Evolutionary conservation across 1,140 invertebrate species (phyloP), one percentile per base, ranked within the genome.

Genomic region (Drosophila kurseongensis): DNA sequence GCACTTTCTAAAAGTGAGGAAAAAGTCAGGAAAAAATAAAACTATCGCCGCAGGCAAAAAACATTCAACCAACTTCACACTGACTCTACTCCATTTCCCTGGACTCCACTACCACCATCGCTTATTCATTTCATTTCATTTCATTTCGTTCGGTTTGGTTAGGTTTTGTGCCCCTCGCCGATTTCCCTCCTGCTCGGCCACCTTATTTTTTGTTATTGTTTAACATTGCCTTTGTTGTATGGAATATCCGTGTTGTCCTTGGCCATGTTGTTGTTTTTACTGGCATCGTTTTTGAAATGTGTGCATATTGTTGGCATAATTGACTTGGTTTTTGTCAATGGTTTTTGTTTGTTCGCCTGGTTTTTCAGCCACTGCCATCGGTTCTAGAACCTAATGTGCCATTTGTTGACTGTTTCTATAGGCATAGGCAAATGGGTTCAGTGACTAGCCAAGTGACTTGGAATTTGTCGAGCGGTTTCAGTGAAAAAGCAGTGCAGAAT

Each of bases 291-390:
- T 77, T 75, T 78, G 81, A 69, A 85, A 85, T 85, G 77, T 85
- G 77, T 80, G 81, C 81, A 85, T 85, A 85, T 85, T 85, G 81
- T 85, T 78, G 81, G 81, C 81, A 80, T 85, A 85, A 85, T 85
- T 85, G 81, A 85, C 83, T 85, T 58, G 60, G 73, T 85, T 85
- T 85, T 85, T 85, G 82, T 69, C 75, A 60, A 65, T 47, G 48
- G 23, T 62, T 59, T 72, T 72, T 72, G 55, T 47, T 41, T 48
- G 42, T 27, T 58, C 38, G 0, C 58, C 41, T 12, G 45, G 38
- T 63, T 59, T 82, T 71, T 83, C 59, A 56, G 60, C 38, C 41
- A 29, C 59, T 58, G 40, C 27, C 27, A 40, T 50, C 23, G 35
- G 59, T 14, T 48, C 52, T 48, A 45, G 42, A 41, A 27, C 57